Base-by-base conservation (phyloP, 1,140 invertebrate genomes). In the Ganaspis sp. region DNA sequence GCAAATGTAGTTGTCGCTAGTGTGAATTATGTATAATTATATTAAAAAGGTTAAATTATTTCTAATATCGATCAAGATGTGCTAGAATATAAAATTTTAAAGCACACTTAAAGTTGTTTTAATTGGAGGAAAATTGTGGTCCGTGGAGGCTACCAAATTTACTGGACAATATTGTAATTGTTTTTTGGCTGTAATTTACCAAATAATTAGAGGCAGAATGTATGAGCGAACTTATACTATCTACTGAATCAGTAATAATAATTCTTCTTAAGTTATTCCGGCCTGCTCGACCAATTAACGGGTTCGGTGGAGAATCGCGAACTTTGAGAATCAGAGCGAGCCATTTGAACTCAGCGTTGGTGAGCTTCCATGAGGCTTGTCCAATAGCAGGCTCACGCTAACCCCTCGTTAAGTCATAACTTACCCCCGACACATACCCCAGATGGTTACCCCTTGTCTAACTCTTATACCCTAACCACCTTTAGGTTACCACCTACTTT, bases 341-440 rank as follows among this genome's bases (percentile, higher is more conserved):
- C 77, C 77, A 85, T 85, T 87, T 85, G 86, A 83, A 83, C 80
- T 77, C 76, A 73, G 69, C 81, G 76, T 78, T 76, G 75, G 80
- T 82, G 80, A 82, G 81, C 81, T 83, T 84, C 70, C 79, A 83
- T 85, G 79, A 70, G 83, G 86, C 81, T 82, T 85, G 84, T 86
- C 85, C 85, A 85, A 83, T 81, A 80, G 79, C 77, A 77, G 79
- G 78, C 83, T 86, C 89, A 91, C 89, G 90, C 89, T 85, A 90
- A 90, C 87, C 85, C 84, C 89, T 91, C 90, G 89, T 91, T 91
- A 91, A 90, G 89, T 88, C 89, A 90, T 91, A 90, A 91, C 87
- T 91, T 89, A 90, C 85, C 85, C 87, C 85, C 83, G 80, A 85
- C 84, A 54, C 77, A 53, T 80, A 77, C 70, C 38, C 26, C 64